Base-by-base conservation (phyloP, 2,888 invertebrate genomes). In the Platynereis dumerilii region DNA sequence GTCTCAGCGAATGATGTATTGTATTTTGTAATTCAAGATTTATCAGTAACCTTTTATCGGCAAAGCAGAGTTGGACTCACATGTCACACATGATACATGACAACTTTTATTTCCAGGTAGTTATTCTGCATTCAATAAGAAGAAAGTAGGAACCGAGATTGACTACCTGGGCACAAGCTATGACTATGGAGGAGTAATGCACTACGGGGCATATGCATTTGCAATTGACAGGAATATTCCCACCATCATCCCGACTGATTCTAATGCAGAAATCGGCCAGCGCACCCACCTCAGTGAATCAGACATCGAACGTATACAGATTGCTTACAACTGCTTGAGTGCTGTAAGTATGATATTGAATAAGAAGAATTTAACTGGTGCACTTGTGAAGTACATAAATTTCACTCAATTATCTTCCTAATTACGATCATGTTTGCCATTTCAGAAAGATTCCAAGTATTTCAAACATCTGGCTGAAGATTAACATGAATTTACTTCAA, bases 131-230 rank as follows among this genome's bases (percentile, higher is more conserved):
- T 27, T 55, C 10, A 82, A 84, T 59, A 86, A 86, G 72, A 85
- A 86, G 27, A 26, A 42, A 12, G 52, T 10, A 24, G 52, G 52
- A 20, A 17, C 3, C 3, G 24, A 75, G 24, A 82, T 85, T 56
- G 84, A 84, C 58, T 83, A 85, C 2, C 80, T 85, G 34, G 82
- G 81, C 57, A 90, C 89, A 79, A 89, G 90, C 64, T 92, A 92
- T 75, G 92, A 92, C 80, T 92, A 89, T 78, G 89, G 90, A 70
- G 90, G 90, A 15, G 89, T 92, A 39, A 91, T 92, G 91, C 92
- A 92, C 80, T 92, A 92, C 75, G 85, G 85, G 66, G 82, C 83
- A 27, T 81, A 85, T 72, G 86, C 86, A 12, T 87, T 87, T 73
- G 85, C 86, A 29, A 72, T 69, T 20, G 74, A 76, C 63, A 63